Evolutionary conservation across 1,140 invertebrate genomes (phyloP), one percentile per base, ranked within the genome.

Genomic region (Polyergus mexicanus): DNA sequence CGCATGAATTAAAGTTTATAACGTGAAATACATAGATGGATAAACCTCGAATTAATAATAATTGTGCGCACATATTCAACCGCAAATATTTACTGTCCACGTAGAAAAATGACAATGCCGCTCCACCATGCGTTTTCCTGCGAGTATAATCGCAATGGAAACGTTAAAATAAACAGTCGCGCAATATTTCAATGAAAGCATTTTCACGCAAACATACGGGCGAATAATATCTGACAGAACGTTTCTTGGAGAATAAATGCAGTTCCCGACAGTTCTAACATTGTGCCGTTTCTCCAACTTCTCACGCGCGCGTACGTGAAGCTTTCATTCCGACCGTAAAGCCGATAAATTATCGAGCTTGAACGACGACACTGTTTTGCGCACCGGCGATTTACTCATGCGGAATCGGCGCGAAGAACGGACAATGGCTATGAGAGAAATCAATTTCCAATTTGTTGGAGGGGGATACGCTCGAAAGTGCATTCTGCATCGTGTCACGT

Each of bases 381-480:
- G 44, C 71, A 51, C 25, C 81, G 62, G 41, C 22, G 22, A 51
- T 66, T 63, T 66, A 44, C 81, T 54, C 81, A 32, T 68, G 74
- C 72, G 72, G 58, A 75, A 77, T 68, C 62, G 60, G 22, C n/a
- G 22, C 60, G 68, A 8, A 51, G 65, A 22, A 60, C 44, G 77
- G 66, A 86, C 58, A 83, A 86, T 72, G 66, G 66, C 78, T 66
- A 54, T 35, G 66, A 66, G 68, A 84, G 85, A 84, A 86, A 86
- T 86, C 78, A 86, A 86, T 86, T 86, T 83, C 78, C 68, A 84
- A 86, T 86, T 86, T 86, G n/a, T 56, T 63, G 28, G 41, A 58
- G 68, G 68, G 51, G 10, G 22, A 80, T 25, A 47, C 51, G 47
- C 56, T 80, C 56, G 16, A 80, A 85, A 60, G 76, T 85, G 84